Conservation (phyloP, 1,140 invertebrate genomes). For the Dreissena polymorpha region DNA sequence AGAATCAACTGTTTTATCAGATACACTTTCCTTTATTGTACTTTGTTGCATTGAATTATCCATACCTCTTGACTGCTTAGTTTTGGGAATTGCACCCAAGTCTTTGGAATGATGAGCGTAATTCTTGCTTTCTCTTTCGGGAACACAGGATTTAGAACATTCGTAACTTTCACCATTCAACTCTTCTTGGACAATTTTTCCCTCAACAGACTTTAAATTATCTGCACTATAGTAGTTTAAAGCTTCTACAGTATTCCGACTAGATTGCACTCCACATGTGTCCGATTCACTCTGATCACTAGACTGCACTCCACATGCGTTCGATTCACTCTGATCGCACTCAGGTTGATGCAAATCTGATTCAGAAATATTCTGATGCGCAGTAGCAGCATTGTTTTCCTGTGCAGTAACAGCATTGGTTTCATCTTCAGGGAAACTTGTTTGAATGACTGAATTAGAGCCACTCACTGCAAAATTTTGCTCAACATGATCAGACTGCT, state of each 20-base stretch:
- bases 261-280: too few species aligned
- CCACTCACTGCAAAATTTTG: not conserved
- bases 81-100: slow-evolving; percentile 19
- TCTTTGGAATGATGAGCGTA: slow-evolving; percentile 6
- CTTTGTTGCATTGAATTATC: too few species aligned
- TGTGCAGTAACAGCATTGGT: slow-evolving; percentile 24
- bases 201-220: too few species aligned
- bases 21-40: not conserved
- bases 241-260: too few species aligned
- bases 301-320: not conserved
- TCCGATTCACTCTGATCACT: not conserved
- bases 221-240: too few species aligned
- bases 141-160: too few species aligned
- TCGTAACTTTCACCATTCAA: too few species aligned
- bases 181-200: too few species aligned
- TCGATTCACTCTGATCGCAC: slow-evolving; percentile 48
- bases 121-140: too few species aligned
- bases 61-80: too few species aligned
- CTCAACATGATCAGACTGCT: not conserved
- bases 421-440: slow-evolving; percentile 51
- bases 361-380: slow-evolving; percentile 6
- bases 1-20: not conserved
- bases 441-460: not conserved
- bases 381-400: slow-evolving; percentile 34
- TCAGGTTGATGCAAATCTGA: slow-evolving; percentile 42